Base-by-base conservation (phyloP, 92 coral and sea anemone genomes). In the Chrysogorgia sp. region DNA sequence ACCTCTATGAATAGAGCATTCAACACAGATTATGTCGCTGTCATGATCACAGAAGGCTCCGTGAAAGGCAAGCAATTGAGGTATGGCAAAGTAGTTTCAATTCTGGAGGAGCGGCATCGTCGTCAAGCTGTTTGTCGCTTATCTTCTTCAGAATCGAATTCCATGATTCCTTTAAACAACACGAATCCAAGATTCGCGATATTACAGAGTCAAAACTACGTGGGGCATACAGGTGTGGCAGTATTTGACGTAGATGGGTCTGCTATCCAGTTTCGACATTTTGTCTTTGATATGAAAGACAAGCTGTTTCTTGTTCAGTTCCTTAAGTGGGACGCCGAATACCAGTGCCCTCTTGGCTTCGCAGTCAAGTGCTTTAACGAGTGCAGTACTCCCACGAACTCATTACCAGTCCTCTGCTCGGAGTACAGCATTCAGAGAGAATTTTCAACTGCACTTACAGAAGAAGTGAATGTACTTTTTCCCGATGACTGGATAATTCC, bases 251-350 rank as follows among this genome's bases (percentile, higher is more conserved):
- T 62, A 77, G 81, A 79, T 34, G 79, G 58, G 9, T 90, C 86
- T 13, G 79, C 67, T 22, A 86, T 84, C 41, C 67, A 67, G 15
- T 90, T 85, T 58, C 81, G 75, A 19, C 81, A 82, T 32, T 89
- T 91, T 45, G 90, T 89, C 4, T 79, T 92, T 10, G 90, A 91
- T 21, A 84, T 92, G 0, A 70, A 56, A 58, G 97, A 92, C n/a
- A 89, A 92, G 69, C 90, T 93, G 61, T 93, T 93, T 45, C 88
- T 93, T n/a, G 93, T 93, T 74, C 89, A 82, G 77, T 81, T 91
- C 47, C 80, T 91, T 81, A 88, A 93, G 74, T 93, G 98, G 98
- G 98, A 96, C 40, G 92, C 90, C 30, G 89, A 82, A 57, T 93
- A 91, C 67, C 93, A 96, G 47, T 78, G 68, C 49, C 98, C 98